A percentile compares a stretch with the other conserved stretches of the same genome.
phyloP scores from a whole-genome alignment of 2,797 vertebrate species.

The Cossypha polioptera region DNA sequence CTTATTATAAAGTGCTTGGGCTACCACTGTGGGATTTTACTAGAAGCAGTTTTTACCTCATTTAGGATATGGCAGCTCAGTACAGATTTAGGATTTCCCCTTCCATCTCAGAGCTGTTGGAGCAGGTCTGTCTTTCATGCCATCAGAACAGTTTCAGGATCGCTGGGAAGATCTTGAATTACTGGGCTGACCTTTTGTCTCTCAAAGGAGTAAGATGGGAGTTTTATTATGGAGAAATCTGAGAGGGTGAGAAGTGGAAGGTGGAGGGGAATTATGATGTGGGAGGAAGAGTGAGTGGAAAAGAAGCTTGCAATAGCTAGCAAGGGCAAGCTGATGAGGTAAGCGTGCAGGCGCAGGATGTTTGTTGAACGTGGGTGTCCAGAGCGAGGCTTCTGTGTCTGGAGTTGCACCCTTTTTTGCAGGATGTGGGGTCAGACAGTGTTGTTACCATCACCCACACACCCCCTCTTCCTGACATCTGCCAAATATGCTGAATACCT shows the following conservation, averaged over 20 bases:
- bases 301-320: conserved; percentile 1
- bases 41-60: conserved; percentile 9
- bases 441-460: background rate
- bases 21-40: background rate
- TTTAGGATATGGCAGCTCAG: background rate
- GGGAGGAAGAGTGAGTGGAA: conserved; percentile 30
- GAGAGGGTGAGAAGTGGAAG: conserved; percentile 8
- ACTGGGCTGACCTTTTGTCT: background rate
- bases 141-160: background rate
- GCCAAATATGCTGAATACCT: background rate
- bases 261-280: background rate
- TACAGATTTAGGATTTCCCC: background rate
- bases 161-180: background rate
- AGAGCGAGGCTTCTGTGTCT: background rate
- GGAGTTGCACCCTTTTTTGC: background rate
- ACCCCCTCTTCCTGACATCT: background rate
- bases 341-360: background rate
- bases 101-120: background rate
- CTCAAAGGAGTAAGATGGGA: background rate
- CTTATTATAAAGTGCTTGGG: background rate
- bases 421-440: background rate
- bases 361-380: conserved; percentile 31
- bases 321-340: conserved; percentile 34
- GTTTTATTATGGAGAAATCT: conserved; percentile 1
- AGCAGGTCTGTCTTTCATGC: background rate